phyloP scores from a whole-genome alignment of 2,888 invertebrate genomes.

The Cheilosia pagana region DNA sequence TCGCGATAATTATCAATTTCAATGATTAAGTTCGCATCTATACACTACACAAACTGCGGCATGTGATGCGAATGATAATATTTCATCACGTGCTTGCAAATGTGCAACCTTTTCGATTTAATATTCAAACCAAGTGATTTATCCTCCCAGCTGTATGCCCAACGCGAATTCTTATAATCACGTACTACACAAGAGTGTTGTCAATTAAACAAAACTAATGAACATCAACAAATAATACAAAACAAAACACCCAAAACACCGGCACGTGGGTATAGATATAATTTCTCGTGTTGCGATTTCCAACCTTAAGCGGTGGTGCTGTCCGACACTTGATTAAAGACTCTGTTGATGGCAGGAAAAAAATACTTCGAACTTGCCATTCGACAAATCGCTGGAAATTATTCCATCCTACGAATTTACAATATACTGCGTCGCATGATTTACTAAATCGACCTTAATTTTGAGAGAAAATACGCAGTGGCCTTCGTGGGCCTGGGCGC shows the following conservation, averaged over 20 bases:
- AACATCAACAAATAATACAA: no score
- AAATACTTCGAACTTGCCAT: neutral
- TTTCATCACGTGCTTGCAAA: conserved; percentile 1
- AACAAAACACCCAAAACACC: no score
- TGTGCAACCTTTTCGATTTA: neutral
- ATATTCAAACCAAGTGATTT: no score
- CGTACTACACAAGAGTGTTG: no score
- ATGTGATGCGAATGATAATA: neutral
- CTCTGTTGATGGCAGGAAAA: neutral
- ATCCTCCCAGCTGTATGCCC: no score
- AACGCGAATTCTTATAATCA: no score
- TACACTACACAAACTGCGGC: neutral
- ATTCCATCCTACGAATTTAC: neutral
- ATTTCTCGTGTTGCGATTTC: no score
- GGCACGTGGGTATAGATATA: no score
- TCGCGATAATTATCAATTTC: neutral
- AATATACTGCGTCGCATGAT: neutral
- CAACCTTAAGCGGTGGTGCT: conserved; percentile 3
- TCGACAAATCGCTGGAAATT: neutral
- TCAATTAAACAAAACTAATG: no score
- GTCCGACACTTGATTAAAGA: neutral
- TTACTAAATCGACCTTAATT: conserved; percentile 15
- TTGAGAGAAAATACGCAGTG: neutral
- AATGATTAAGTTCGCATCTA: neutral
- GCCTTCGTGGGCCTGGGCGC: neutral